A percentile compares a stretch with the other conserved stretches of the same genome.
phyloP scores from a whole-genome alignment of 2,797 vertebrate species.

The Champsocephalus gunnari region DNA sequence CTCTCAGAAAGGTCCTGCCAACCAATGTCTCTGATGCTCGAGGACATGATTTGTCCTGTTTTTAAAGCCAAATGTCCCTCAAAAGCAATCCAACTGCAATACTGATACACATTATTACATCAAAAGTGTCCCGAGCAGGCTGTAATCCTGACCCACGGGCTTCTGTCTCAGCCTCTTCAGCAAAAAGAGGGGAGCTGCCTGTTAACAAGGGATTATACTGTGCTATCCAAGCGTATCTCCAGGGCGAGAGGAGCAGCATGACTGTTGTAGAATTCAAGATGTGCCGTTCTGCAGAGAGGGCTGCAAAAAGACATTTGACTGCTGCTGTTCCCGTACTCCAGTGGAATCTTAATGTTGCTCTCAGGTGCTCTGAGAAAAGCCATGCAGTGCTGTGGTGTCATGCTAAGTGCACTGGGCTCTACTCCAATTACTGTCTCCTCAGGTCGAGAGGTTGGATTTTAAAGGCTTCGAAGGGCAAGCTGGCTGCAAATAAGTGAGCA shows the following conservation, averaged over 20 bases:
- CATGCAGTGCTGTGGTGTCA: slow-evolving; percentile 40
- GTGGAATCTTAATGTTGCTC: slow-evolving; percentile 68
- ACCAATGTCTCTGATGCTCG: slow-evolving; percentile 38
- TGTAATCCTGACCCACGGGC: slow-evolving; percentile 26
- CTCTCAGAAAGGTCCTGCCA: slow-evolving; percentile 12
- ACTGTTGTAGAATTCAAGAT: slow-evolving; percentile 37
- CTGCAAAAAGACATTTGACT: slow-evolving; percentile 30
- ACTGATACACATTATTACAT: slow-evolving; percentile 48
- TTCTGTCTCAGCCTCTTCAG: slow-evolving; percentile 32
- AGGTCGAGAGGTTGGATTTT: slow-evolving; percentile 56
- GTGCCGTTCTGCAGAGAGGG: slow-evolving; percentile 19
- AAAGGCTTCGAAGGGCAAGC: slow-evolving; percentile 58
- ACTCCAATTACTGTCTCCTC: slow-evolving; percentile 62
- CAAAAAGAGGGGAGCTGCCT: slow-evolving; percentile 33
- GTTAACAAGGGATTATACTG: slow-evolving; percentile 39
- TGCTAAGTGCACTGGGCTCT: slow-evolving; percentile 52
- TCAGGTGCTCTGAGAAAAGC: slow-evolving; percentile 45
- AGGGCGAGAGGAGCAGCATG: slow-evolving; percentile 9
- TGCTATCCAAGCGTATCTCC: slow-evolving; percentile 28
- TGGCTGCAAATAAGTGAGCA: slow-evolving; percentile 53
- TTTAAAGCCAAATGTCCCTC: slow-evolving; percentile 59
- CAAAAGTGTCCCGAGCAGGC: slow-evolving; percentile 35
- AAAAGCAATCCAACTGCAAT: slow-evolving; percentile 12
- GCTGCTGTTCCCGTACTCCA: slow-evolving; percentile 43
- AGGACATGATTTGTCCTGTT: slow-evolving; percentile 50